Percentiles rank a stretch among this genome's conserved stretches.
These are phyloP conservation scores for Siniperca obscura DNA, from an alignment of 2,797 vertebrate species.

Conservation along the genomic window DNA sequence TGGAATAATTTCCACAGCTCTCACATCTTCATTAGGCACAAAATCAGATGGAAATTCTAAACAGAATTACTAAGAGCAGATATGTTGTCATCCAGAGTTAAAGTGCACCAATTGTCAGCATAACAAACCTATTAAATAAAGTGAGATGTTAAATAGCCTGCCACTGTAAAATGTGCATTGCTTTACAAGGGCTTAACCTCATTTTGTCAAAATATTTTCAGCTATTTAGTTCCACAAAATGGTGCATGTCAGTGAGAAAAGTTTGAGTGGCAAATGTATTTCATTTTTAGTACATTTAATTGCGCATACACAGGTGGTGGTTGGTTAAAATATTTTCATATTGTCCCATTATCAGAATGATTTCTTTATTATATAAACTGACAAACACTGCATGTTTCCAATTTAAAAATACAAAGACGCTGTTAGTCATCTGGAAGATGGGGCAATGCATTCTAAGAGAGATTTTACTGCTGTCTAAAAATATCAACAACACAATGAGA, in stretches of 20 bases:
- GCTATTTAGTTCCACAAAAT: background rate
- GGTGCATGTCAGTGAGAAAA: background rate
- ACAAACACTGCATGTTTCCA: conserved; percentile 18
- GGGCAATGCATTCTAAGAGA: conserved; percentile 9
- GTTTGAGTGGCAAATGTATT: conserved; percentile 23
- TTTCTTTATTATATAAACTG: background rate
- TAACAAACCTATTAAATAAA: conserved; percentile 33
- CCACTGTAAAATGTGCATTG: background rate
- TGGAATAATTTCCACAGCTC: conserved; percentile 2
- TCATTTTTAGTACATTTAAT: background rate
- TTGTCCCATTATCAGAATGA: conserved; percentile 10
- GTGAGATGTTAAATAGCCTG: conserved; percentile 10
- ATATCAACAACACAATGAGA: conserved; percentile 34
- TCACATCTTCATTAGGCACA: conserved; percentile 32
- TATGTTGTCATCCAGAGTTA: conserved; percentile 31
- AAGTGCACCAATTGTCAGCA: conserved; percentile 14
- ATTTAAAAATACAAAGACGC: conserved; percentile 16
- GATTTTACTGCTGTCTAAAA: conserved; percentile 37
- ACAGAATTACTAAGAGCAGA: conserved; percentile 30
- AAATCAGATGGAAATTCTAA: conserved; percentile 15
- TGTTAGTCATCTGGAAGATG: conserved; percentile 27
- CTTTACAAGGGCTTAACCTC: background rate
- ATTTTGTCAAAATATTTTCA: conserved; percentile 34
- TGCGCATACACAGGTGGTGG: background rate
- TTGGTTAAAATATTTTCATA: background rate